Conservation (phyloP, 2,797 vertebrate species). For the Arrhamphus sclerolepis region DNA sequence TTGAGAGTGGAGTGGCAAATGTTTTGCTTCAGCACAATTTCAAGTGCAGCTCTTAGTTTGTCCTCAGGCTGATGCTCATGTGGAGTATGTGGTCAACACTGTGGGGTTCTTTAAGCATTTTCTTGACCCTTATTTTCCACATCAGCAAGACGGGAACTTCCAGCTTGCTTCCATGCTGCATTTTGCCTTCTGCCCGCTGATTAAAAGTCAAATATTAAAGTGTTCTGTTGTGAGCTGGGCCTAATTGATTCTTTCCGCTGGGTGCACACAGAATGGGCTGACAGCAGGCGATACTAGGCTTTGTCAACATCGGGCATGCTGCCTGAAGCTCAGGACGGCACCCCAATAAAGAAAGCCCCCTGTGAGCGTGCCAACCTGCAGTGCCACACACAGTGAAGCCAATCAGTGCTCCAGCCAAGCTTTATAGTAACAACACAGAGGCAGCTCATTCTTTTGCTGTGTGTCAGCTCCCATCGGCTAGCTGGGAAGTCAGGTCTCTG, state of each 20-base stretch:
- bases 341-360: constrained; percentile 70
- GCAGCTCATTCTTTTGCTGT: constrained; percentile 60
- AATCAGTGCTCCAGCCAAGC: constrained; percentile 51
- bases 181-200: constrained; percentile 65
- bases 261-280: constrained; percentile 79
- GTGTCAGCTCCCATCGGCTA: constrained; percentile 55
- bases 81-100: constrained; percentile 26
- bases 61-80: constrained; percentile 20
- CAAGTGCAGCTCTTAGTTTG: no score
- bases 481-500: constrained; percentile 51
- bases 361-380: constrained; percentile 69
- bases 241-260: constrained; percentile 83
- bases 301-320: constrained; percentile 81
- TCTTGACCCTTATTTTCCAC: constrained; percentile 69
- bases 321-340: constrained; percentile 71
- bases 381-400: constrained; percentile 71
- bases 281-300: constrained; percentile 81
- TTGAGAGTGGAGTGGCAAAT: constrained; percentile 42
- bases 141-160: constrained; percentile 59
- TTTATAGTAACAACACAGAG: constrained; percentile 59
- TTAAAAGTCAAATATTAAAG: constrained; percentile 83
- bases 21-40: constrained; percentile 28
- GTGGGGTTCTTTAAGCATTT: constrained; percentile 29
- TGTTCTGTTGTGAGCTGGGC: constrained; percentile 73
- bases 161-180: constrained; percentile 52